phyloP scores from a whole-genome alignment of 2,888 invertebrate genomes.

The Eupithecia inturbata region DNA sequence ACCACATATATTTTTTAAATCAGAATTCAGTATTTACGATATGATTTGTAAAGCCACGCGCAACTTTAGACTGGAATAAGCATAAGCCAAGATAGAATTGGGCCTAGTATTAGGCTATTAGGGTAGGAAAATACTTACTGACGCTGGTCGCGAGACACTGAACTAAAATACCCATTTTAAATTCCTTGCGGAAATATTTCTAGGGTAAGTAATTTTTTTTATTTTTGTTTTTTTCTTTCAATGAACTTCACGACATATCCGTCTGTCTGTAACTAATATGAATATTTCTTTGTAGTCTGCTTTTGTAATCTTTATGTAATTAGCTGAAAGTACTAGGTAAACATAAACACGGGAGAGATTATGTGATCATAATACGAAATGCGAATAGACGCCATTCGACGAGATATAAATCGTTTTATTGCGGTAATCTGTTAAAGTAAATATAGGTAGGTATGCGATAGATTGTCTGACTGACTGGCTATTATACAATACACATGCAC shows the following conservation, averaged over 20 bases:
- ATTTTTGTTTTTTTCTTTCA: background rate
- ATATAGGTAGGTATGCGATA: background rate
- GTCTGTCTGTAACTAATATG: slow-evolving; percentile 20
- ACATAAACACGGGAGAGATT: slow-evolving; percentile 37
- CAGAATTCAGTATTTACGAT: too few relatives aligned
- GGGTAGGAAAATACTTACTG: slow-evolving; percentile 20
- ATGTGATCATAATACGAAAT: slow-evolving; percentile 22
- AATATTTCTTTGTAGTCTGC: slow-evolving; percentile 9
- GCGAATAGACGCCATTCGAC: slow-evolving; percentile 15
- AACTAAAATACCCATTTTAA: slow-evolving; percentile 33
- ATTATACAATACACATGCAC: background rate
- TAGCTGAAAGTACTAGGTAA: slow-evolving; percentile 36
- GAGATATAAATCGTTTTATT: slow-evolving; percentile 13
- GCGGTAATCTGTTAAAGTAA: slow-evolving; percentile 6
- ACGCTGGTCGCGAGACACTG: slow-evolving; percentile 27
- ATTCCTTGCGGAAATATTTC: background rate
- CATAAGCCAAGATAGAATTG: background rate
- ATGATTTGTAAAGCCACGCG: too few relatives aligned
- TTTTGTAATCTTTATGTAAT: slow-evolving; percentile 33
- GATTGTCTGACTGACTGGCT: slow-evolving; percentile 5
- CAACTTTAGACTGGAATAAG: too few relatives aligned
- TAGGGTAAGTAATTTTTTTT: background rate
- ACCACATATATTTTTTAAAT: too few relatives aligned
- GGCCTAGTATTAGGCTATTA: background rate
- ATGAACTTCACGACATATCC: slow-evolving; percentile 15